Percentiles rank a stretch among this genome's conserved stretches.
phyloP scores from a whole-genome alignment of 2,888 invertebrate species.

The Macrosoma leucophasiata region DNA sequence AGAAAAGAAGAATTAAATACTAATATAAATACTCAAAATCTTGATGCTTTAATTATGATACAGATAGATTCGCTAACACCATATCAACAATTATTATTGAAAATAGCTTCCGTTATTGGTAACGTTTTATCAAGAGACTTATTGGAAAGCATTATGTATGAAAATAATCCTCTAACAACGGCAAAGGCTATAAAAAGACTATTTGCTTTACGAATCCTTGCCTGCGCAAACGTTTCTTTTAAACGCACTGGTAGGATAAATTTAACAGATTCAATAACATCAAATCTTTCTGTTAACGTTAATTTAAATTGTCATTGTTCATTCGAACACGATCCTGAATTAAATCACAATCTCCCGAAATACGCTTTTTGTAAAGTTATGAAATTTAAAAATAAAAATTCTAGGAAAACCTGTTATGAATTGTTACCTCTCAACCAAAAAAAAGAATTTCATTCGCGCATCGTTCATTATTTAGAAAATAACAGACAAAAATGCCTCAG shows the following conservation, averaged over 20 bases:
- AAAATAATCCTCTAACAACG: conserved; percentile 62
- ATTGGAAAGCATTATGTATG: conserved; percentile 71
- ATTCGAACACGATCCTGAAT: conserved; percentile 52
- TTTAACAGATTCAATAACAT: conserved; percentile 26
- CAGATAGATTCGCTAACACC: conserved; percentile 74
- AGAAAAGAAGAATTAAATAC: conserved; percentile 50
- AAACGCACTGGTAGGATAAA: conserved; percentile 29
- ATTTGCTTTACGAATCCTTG: conserved; percentile 70
- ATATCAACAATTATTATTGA: conserved; percentile 76
- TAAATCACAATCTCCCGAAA: conserved; percentile 52
- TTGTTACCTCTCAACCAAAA: conserved; percentile 71
- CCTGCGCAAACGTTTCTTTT: conserved; percentile 60
- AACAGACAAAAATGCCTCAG: conserved; percentile 65
- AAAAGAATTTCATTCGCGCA: conserved; percentile 71
- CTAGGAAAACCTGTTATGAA: conserved; percentile 71
- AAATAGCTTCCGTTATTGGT: conserved; percentile 77
- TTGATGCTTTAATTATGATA: conserved; percentile 68
- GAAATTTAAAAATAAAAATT: conserved; percentile 69
- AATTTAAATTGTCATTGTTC: conserved; percentile 50
- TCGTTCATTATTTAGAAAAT: conserved; percentile 65
- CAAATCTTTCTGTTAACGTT: conserved; percentile 23
- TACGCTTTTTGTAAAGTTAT: conserved; percentile 76
- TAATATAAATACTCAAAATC: conserved; percentile 55
- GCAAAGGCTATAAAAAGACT: conserved; percentile 72
- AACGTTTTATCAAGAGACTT: conserved; percentile 67